These are phyloP conservation scores for Muntiacus muntjak DNA, from an alignment of 2,113 vertebrate genomes.

Conservation along the genomic window DNA sequence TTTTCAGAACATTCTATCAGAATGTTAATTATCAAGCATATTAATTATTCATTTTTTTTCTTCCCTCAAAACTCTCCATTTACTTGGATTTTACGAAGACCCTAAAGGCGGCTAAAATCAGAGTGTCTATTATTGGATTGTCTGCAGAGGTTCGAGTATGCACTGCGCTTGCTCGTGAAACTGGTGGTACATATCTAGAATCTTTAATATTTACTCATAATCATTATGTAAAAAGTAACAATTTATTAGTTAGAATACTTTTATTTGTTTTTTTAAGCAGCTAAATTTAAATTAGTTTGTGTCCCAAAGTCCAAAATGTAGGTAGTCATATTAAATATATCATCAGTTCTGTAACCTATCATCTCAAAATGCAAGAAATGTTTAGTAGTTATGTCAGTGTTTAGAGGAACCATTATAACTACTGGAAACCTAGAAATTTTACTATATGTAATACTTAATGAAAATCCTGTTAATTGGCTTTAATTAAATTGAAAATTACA, in stretches of 20 bases:
- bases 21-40: not conserved
- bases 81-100: slow-evolving; percentile 79
- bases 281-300: not conserved
- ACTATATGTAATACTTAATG: not conserved
- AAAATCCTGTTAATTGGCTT: slow-evolving; percentile 6
- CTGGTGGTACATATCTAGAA: slow-evolving; percentile 86
- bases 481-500: slow-evolving; percentile 25
- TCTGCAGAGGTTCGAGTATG: slow-evolving; percentile 97
- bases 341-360: not conserved
- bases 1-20: slow-evolving; percentile 2
- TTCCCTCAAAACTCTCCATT: not conserved
- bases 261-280: not conserved
- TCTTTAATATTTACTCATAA: slow-evolving; percentile 26
- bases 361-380: not conserved
- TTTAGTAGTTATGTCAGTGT: not conserved
- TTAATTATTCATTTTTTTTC: slow-evolving; percentile 36
- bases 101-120: slow-evolving; percentile 91
- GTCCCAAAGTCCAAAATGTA: not conserved
- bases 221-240: slow-evolving; percentile 17
- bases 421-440: slow-evolving; percentile 28
- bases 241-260: not conserved
- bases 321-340: not conserved
- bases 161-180: slow-evolving; percentile 93
- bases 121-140: slow-evolving; percentile 95
- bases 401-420: not conserved